A percentile compares a stretch with the other conserved stretches of the same genome.
Evolutionary conservation across 2,797 vertebrate species (phyloP).

Genomic region (Prionace glauca): DNA sequence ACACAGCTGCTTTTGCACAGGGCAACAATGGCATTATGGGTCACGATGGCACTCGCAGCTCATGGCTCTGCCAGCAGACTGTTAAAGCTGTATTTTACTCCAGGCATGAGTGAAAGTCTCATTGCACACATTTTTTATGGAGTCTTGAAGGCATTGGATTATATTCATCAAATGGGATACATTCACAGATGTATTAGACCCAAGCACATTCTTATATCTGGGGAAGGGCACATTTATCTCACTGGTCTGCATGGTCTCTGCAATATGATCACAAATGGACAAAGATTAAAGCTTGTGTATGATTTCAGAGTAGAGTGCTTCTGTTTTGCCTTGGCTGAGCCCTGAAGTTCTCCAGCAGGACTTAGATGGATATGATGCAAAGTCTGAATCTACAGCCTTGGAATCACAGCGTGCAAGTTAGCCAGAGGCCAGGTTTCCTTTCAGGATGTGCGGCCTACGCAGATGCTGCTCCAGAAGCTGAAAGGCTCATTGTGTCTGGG

Average conservation of each 20-base stretch:
- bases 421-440: slow-evolving; percentile 89
- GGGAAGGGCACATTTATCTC: slow-evolving; percentile 82
- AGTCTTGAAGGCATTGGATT: slow-evolving; percentile 80
- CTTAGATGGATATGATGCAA: slow-evolving; percentile 89
- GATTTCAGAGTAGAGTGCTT: slow-evolving; percentile 89
- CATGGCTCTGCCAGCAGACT: slow-evolving; percentile 87
- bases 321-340: slow-evolving; percentile 93
- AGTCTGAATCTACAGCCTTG: slow-evolving; percentile 98
- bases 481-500: slow-evolving; percentile 80
- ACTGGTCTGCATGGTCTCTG: slow-evolving; percentile 86
- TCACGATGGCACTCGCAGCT: slow-evolving; percentile 87
- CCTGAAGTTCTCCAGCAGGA: slow-evolving; percentile 95
- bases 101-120: slow-evolving; percentile 92
- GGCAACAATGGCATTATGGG: slow-evolving; percentile 82
- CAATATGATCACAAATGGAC: slow-evolving; percentile 86
- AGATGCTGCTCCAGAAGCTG: slow-evolving; percentile 96
- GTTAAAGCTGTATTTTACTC: slow-evolving; percentile 81
- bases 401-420: slow-evolving; percentile 89
- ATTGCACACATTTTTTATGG: slow-evolving; percentile 89
- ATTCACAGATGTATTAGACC: slow-evolving; percentile 92
- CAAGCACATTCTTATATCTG: slow-evolving; percentile 93
- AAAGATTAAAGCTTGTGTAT: slow-evolving; percentile 74
- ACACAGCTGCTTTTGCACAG: slow-evolving; percentile 82
- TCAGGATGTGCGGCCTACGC: slow-evolving; percentile 85
- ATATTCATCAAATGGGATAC: slow-evolving; percentile 88